phyloP scores from a whole-genome alignment of 2,888 invertebrate genomes.

The Lasius platythorax region DNA sequence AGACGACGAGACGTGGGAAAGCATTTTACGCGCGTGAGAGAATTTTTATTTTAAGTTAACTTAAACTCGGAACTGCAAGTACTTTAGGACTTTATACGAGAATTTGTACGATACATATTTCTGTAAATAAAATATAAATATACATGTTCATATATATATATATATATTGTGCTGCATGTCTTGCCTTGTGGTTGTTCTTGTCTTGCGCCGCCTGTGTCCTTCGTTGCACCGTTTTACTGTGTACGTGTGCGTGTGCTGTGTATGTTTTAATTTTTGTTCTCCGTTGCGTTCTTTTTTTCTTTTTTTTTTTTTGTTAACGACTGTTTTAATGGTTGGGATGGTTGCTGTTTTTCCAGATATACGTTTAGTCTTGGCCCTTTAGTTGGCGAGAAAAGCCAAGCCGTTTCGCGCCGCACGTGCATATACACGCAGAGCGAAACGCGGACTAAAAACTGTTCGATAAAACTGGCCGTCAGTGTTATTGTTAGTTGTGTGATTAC shows the following conservation, averaged over 20 bases:
- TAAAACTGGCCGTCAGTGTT: slow-evolving; percentile 80
- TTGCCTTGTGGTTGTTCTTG: slow-evolving; percentile 78
- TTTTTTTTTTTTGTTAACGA: slow-evolving; percentile 64
- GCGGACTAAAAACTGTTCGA: slow-evolving; percentile 81
- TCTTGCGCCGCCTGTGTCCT: slow-evolving; percentile 79
- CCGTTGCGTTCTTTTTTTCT: slow-evolving; percentile 55
- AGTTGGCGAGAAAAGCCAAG: slow-evolving; percentile 69
- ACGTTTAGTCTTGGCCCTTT: slow-evolving; percentile 82
- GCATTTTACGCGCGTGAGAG: slow-evolving; percentile 27
- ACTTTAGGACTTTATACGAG: slow-evolving; percentile 60
- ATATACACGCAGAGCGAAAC: slow-evolving; percentile 69
- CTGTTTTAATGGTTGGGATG: slow-evolving; percentile 83
- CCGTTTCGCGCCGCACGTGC: slow-evolving; percentile 61
- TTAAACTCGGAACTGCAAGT: slow-evolving; percentile 64
- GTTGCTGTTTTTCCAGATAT: slow-evolving; percentile 85
- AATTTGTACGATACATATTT: slow-evolving; percentile 78
- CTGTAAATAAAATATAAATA: slow-evolving; percentile 83
- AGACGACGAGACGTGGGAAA: slow-evolving; percentile 32
- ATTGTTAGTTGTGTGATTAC: slow-evolving; percentile 74
- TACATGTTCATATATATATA: slow-evolving; percentile 70
- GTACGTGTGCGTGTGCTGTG: slow-evolving; percentile 41
- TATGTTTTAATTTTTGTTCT: slow-evolving; percentile 51
- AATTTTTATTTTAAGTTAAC: slow-evolving; percentile 68
- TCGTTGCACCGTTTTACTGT: slow-evolving; percentile 59
- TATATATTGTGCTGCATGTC: slow-evolving; percentile 82